Evolutionary conservation across 1,140 invertebrate genomes (phyloP), one percentile per base, ranked within the genome.

Genomic region (Mamestra configurata): DNA sequence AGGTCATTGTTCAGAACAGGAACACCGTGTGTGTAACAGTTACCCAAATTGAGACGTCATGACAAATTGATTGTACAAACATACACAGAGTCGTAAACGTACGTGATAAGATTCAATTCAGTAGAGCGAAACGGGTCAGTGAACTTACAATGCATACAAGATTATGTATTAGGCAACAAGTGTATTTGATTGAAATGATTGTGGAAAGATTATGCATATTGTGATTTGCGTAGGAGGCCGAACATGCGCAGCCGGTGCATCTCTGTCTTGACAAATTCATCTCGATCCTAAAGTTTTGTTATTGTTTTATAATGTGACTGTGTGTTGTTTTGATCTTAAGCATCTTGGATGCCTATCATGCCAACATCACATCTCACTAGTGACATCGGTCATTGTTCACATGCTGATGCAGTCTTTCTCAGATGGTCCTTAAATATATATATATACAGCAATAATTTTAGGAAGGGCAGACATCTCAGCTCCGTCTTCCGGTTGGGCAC

Each of bases 1-100:
- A 92, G 89, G 88, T 89, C 90, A 91, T 84, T 85, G 90, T 92
- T 90, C 86, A 86, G 87, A 61, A 77, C 73, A 70, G 75, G 80
- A 88, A 87, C 77, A 31, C 77, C 77, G 79, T 82, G 70, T 76
- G 83, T 81, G 90, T 93, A 92, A 91, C 90, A 92, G 86, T 91
- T 91, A 91, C 85, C 90, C 77, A 92, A 93, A 92, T 92, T 88
- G 82, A 90, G 86, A 90, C 89, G 89, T 91, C 89, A 92, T 82
- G 73, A 85, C 84, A 86, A 92, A 93, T 90, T 88, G 83, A 59
- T 90, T 83, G 82, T 86, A 87, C 89, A 92, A 88, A 92, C 86
- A 90, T 80, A 88, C 81, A 84, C 51, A 46, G 80, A 81, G 79
- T 84, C 78, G 79, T 84, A 86, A 85, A 83, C 82, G 84, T 84